Conservation (phyloP, 2,888 invertebrate species). For the Sinhomidia bicolor region DNA sequence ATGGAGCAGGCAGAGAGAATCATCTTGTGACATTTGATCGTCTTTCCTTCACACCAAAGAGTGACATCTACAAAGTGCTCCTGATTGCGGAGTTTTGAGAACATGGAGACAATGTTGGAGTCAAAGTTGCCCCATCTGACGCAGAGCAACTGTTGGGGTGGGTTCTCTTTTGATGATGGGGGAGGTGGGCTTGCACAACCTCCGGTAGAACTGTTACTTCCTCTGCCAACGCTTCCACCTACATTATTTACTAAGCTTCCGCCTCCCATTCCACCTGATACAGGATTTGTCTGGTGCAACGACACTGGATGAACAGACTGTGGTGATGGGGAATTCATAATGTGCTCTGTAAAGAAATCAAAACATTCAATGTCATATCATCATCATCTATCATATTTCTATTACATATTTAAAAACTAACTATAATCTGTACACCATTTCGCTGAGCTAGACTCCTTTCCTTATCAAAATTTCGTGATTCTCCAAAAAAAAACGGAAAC, state of each 20-base stretch:
- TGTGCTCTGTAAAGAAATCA: conserved; percentile 74
- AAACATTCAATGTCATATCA: not conserved
- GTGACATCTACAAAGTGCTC: conserved; percentile 80
- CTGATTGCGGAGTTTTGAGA: conserved; percentile 79
- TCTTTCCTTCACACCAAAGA: conserved; percentile 79
- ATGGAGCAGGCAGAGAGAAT: conserved; percentile 80
- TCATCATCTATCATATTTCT: not conserved
- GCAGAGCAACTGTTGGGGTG: conserved; percentile 80
- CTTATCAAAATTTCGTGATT: no score
- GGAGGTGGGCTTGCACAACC: conserved; percentile 63
- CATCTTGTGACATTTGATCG: conserved; percentile 80
- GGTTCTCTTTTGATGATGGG: conserved; percentile 64
- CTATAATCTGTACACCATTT: no score
- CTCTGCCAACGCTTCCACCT: conserved; percentile 39
- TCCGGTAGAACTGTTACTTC: conserved; percentile 63
- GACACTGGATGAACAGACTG: conserved; percentile 76
- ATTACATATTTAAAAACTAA: no score
- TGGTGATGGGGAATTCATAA: conserved; percentile 79
- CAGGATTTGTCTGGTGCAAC: conserved; percentile 68
- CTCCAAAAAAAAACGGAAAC: not conserved
- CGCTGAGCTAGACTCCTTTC: not conserved
- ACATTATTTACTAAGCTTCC: conserved; percentile 61
- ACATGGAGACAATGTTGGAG: conserved; percentile 80
- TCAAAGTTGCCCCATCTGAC: conserved; percentile 80
- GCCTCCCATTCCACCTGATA: conserved; percentile 66